These are phyloP conservation scores for Nautilus pompilius DNA, from an alignment of 1,140 invertebrate species.

Conservation along the genomic window DNA sequence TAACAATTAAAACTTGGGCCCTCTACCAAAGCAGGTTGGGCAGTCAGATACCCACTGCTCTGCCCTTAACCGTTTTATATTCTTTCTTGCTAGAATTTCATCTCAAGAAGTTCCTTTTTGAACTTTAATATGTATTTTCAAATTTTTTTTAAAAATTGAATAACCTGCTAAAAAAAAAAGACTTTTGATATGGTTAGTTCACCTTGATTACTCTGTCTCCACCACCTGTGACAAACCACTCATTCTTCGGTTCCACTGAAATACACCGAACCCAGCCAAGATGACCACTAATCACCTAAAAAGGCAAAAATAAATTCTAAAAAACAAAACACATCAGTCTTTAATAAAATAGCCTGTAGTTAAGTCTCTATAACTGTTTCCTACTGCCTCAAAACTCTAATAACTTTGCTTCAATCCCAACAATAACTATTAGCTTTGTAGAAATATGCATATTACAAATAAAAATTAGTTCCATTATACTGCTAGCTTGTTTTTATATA, in stretches of 20 bases:
- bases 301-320: neutral
- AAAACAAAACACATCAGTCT: neutral
- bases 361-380: neutral
- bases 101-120: too few species aligned
- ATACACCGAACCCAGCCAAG: slow-evolving; percentile 97
- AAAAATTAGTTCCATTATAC: slow-evolving; percentile 2
- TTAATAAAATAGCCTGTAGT: neutral
- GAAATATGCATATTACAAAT: neutral
- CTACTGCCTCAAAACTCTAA: too few species aligned
- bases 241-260: slow-evolving; percentile 95
- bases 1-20: too few species aligned
- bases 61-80: too few species aligned
- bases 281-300: slow-evolving; percentile 87
- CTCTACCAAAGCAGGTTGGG: too few species aligned
- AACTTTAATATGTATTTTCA: too few species aligned
- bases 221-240: slow-evolving; percentile 90
- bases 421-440: neutral
- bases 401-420: neutral
- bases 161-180: too few species aligned
- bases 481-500: too few species aligned
- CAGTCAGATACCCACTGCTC: too few species aligned
- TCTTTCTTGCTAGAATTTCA: too few species aligned
- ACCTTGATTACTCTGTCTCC: slow-evolving; percentile 97
- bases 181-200: too few species aligned
- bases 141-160: too few species aligned